Percentiles rank a stretch among this genome's conserved stretches.
These are phyloP conservation scores for Epizoanthus illoricatus DNA, from an alignment of 92 coral and sea anemone species.

Conservation along the genomic window DNA sequence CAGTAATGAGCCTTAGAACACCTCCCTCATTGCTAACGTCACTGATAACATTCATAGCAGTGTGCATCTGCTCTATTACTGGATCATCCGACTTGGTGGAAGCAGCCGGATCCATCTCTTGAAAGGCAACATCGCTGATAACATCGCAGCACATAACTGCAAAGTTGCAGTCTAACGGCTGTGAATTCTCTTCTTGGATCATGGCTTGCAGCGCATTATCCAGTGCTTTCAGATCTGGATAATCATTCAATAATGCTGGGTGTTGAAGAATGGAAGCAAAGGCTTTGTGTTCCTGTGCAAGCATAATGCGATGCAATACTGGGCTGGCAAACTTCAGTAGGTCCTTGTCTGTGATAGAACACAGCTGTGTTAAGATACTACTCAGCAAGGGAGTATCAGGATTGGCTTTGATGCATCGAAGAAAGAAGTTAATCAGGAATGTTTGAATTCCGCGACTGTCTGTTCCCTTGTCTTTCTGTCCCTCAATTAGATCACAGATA, in stretches of 20 bases:
- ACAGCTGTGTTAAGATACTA: slow-evolving; percentile 59
- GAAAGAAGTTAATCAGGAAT: slow-evolving; percentile 69
- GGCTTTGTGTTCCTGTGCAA: slow-evolving; percentile 48
- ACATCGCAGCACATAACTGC: slow-evolving; percentile 89
- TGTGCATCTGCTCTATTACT: slow-evolving; percentile 56
- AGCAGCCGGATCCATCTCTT: slow-evolving; percentile 45
- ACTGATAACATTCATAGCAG: slow-evolving; percentile 51
- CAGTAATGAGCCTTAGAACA: slow-evolving; percentile 62
- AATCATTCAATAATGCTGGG: slow-evolving; percentile 49
- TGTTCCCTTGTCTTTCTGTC: slow-evolving; percentile 41
- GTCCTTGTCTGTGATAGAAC: slow-evolving; percentile 49
- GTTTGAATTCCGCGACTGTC: slow-evolving; percentile 45
- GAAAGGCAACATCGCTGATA: slow-evolving; percentile 74
- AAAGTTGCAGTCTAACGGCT: slow-evolving; percentile 67
- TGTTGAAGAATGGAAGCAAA: slow-evolving; percentile 57
- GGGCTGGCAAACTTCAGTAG: slow-evolving; percentile 72
- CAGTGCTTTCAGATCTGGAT: slow-evolving; percentile 61
- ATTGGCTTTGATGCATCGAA: slow-evolving; percentile 85
- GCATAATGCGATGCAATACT: slow-evolving; percentile 68
- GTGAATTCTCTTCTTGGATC: slow-evolving; percentile 1
- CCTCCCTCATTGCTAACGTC: slow-evolving; percentile 34
- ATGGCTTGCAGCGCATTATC: slow-evolving; percentile 53
- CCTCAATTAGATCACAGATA: slow-evolving; percentile 53
- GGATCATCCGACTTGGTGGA: slow-evolving; percentile 73
- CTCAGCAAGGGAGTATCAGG: slow-evolving; percentile 78